These are phyloP conservation scores for Drosophila lutescens DNA, from an alignment of 2,888 invertebrate genomes.

Conservation along the genomic window DNA sequence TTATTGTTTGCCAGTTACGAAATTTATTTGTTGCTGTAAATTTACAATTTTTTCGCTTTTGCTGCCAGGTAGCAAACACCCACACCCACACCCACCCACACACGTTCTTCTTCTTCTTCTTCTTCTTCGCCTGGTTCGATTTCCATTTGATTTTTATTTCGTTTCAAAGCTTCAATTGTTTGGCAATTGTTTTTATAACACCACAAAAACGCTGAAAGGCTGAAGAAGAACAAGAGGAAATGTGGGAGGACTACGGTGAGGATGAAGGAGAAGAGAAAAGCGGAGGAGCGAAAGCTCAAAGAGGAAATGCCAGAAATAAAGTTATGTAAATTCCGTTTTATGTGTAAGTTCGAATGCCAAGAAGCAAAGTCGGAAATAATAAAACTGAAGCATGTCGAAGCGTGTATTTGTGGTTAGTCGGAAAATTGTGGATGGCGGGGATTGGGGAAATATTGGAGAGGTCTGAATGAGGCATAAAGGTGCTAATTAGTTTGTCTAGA, in stretches of 20 bases:
- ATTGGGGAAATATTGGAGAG: conserved; percentile 13
- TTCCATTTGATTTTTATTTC: conserved; percentile 49
- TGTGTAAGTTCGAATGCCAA: conserved; percentile 48
- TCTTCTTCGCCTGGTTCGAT: conserved; percentile 22
- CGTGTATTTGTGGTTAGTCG: conserved; percentile 36
- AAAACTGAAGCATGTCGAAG: conserved; percentile 54
- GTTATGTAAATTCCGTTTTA: conserved; percentile 72
- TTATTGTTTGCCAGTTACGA: conserved; percentile 77
- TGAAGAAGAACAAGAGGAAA: not conserved
- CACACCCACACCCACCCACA: conserved; percentile 3
- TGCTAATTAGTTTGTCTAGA: conserved; percentile 1
- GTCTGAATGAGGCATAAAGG: conserved; percentile 18
- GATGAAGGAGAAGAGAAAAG: conserved; percentile 9
- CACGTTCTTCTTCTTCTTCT: not conserved
- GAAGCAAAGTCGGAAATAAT: conserved; percentile 66
- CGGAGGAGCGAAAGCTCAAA: conserved; percentile 26
- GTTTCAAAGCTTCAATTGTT: conserved; percentile 69
- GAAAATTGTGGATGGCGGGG: not conserved
- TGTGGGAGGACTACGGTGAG: not conserved
- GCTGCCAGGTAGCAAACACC: conserved; percentile 51
- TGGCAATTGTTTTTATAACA: conserved; percentile 80
- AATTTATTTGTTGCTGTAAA: conserved; percentile 79
- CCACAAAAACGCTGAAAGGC: conserved; percentile 49
- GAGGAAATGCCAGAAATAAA: conserved; percentile 69
- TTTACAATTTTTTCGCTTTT: conserved; percentile 62